Base-by-base conservation (phyloP, 2,888 invertebrate genomes). In the Drosophila nr. perissopoda region DNA sequence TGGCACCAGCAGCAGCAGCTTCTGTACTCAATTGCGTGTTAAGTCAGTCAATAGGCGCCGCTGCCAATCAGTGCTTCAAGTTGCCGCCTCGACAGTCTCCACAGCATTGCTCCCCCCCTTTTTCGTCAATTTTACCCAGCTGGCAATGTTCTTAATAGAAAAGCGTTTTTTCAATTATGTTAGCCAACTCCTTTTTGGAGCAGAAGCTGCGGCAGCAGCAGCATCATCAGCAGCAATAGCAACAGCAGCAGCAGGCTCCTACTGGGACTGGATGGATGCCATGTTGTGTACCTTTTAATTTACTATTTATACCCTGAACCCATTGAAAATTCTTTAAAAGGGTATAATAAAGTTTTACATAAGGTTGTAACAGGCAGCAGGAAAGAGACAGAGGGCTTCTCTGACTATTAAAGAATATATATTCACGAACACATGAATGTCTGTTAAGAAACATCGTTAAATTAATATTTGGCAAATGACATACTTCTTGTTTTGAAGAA, bases 261-360 rank as follows among this genome's bases (percentile, higher is more conserved):
- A 67, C 70, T 70, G 85, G 79, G 76, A 59, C 48, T 79, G 61
- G 63, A 64, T 73, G 56, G 61, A 58, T 69, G 72, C 74, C 84
- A 81, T 85, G 89, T 89, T 89, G 89, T 89, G 85, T 88, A 84
- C 85, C 85, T 89, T 85, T 85, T 85, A 88, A 85, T 88, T 89
- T 89, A 85, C 88, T 87, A 89, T 88, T 89, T 38, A 38, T 56
- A 38, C 56, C 56, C 27, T 38, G 8, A 27, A 38, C 38, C 13
- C n/a, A 13, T 38, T n/a, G 4, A 38, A 29, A 7, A n/a, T 56
- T 46, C 25, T 8, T 38, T 18, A 11, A 36, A 27, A 36, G 27
- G 54, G 38, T 56, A 56, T 56, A 27, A 6, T 11, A 34, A 36
- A 16, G 8, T 16, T 25, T 16, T 25, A 25, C 25, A 46, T 46